Evolutionary conservation across 2,888 invertebrate genomes (phyloP), one percentile per base, ranked within the genome.

Genomic region (Sphecodes monilicornis): DNA sequence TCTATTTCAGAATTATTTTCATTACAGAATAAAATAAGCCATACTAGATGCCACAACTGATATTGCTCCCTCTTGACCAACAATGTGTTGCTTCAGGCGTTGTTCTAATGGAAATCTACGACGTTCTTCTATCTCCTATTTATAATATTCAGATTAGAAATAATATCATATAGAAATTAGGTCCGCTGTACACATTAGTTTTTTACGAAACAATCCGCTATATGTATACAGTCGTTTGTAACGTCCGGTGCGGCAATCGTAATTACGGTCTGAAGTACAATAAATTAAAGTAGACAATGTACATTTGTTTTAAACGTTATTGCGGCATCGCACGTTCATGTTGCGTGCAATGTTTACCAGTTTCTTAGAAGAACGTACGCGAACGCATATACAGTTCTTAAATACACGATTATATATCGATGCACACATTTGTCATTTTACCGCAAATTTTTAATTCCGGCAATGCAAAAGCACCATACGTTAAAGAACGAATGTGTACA

Each of bases 1-100:
- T 18, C 6, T 16, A 16, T 26, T 77, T n/a, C 1, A 54, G 54
- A 32, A 50, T 46, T 10, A 64, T 76, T 43, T 41, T 32, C 78
- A 29, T 64, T 43, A 72, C 70, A 18, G 73, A 57, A 41, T 60
- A 64, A 43, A 72, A 43, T 26, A 39, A 54, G 69, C 91, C 93
- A 93, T 95, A 96, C 97, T 96, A 82, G 97, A 97, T 71, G 98
- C 97, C 13, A 98, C 98, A 71, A 97, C 96, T 79, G 97, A 96
- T 87, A 98, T 97, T 66, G 98, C 97, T 32, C 96, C 97, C 92
- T 97, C 98, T 95, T 98, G 98, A 0, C 98, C 98, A 70, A 98
- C 97, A 90, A 98, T 97, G 92, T 96, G 95, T 94, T 98, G 96
- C 92, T 97, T 97, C 70, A 98, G 95, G 82, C 98, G 96, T 94